phyloP scores from a whole-genome alignment of 2,113 vertebrate genomes.

The Octodon degus region DNA sequence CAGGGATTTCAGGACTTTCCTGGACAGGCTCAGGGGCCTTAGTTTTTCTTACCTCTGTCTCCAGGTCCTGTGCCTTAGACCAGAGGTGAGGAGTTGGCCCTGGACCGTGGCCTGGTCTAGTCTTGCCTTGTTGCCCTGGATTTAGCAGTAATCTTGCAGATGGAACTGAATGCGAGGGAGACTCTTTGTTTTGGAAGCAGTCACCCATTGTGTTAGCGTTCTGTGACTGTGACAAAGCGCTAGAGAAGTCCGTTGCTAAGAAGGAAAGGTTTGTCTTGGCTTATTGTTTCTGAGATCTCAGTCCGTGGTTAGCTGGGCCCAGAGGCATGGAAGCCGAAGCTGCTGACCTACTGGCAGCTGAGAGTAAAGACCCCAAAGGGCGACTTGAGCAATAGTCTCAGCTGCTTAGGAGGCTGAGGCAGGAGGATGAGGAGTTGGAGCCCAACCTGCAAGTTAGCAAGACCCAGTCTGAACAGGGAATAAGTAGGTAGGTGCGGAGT shows the following conservation, averaged over 20 bases:
- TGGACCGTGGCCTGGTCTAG: not conserved
- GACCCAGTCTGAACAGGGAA: not conserved
- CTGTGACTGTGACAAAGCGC: not conserved
- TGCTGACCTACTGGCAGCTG: not conserved
- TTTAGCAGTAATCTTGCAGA: not conserved
- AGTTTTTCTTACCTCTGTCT: not conserved
- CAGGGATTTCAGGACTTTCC: not conserved
- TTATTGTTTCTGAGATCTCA: not conserved
- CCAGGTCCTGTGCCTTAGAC: not conserved
- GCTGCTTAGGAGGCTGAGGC: not conserved
- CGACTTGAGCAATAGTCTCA: not conserved
- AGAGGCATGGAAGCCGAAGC: not conserved
- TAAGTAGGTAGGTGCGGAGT: not conserved
- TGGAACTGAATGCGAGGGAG: not conserved
- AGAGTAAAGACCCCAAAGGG: not conserved
- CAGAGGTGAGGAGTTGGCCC: not conserved
- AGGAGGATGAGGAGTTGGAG: not conserved
- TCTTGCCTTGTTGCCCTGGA: not conserved
- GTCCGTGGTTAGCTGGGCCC: not conserved
- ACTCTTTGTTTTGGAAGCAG: not conserved
- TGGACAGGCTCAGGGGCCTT: not conserved
- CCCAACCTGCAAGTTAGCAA: not conserved
- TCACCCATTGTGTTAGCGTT: not conserved
- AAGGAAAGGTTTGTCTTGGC: not conserved
- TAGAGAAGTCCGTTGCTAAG: not conserved